Conservation (phyloP, 2,113 vertebrate species). For the Lampris incognitus region DNA sequence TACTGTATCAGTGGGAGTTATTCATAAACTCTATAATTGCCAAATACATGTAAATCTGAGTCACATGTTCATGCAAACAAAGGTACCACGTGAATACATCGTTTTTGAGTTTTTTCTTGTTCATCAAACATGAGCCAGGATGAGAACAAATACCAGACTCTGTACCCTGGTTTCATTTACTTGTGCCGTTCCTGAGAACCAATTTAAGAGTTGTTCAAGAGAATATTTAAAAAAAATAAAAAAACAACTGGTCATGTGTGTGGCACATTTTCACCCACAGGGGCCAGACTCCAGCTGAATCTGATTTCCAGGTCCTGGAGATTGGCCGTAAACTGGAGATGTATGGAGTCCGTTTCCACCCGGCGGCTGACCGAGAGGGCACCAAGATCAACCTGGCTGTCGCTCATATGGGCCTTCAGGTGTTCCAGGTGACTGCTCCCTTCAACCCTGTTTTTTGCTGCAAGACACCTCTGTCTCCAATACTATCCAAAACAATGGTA, state of each 20-base stretch:
- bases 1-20: too few relatives aligned
- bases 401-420: conserved; percentile 93
- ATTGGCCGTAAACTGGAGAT: conserved; percentile 95
- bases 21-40: too few relatives aligned
- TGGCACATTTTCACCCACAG: conserved; percentile 65
- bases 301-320: conserved; percentile 96
- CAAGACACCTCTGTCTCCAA: not conserved
- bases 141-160: not conserved
- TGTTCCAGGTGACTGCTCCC: conserved; percentile 90
- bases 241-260: not conserved
- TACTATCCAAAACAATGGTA: not conserved
- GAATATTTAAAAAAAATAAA: not conserved
- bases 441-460: not conserved
- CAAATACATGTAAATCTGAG: too few relatives aligned
- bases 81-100: not conserved
- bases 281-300: conserved; percentile 95
- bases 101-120: not conserved
- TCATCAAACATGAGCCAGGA: not conserved
- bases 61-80: not conserved
- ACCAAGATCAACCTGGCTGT: conserved; percentile 94
- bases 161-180: not conserved
- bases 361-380: conserved; percentile 92
- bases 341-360: conserved; percentile 95
- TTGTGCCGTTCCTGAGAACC: not conserved
- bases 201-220: not conserved